These are phyloP conservation scores for Strigamia maritima DNA, from an alignment of 2,888 invertebrate species.

Conservation along the genomic window DNA sequence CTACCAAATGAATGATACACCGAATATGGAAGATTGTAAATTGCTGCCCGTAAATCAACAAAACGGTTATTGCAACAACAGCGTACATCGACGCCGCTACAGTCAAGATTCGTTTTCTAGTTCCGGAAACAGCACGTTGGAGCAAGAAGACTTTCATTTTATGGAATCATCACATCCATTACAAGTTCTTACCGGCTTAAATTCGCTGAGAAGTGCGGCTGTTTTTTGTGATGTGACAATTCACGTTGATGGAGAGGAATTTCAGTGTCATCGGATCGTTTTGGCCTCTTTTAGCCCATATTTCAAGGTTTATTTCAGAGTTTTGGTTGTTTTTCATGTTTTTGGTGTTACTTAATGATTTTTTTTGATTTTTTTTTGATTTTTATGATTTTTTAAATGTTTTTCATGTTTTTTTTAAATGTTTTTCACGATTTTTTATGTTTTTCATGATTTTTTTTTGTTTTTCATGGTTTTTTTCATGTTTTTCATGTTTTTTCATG, in stretches of 20 bases:
- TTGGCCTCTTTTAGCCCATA: slow-evolving; percentile 55
- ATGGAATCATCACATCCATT: slow-evolving; percentile 50
- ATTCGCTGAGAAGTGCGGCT: slow-evolving; percentile 49
- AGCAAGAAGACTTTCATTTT: slow-evolving; percentile 51
- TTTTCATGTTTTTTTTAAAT: slow-evolving; percentile 48
- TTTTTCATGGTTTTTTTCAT: too few species aligned
- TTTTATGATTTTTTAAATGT: slow-evolving; percentile 48
- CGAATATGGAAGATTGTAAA: not conserved
- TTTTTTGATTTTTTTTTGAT: not conserved
- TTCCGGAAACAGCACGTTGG: slow-evolving; percentile 43
- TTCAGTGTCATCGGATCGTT: slow-evolving; percentile 53
- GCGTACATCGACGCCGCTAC: not conserved
- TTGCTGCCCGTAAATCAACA: not conserved
- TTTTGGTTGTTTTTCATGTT: too few species aligned
- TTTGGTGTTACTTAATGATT: not conserved
- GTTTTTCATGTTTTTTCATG: too few species aligned
- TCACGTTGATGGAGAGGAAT: slow-evolving; percentile 52
- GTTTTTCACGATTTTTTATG: too few species aligned
- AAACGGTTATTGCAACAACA: not conserved
- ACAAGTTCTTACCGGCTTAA: slow-evolving; percentile 51
- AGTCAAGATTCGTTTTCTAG: slow-evolving; percentile 43
- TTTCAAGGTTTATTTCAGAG: too few species aligned
- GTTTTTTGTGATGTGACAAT: slow-evolving; percentile 55
- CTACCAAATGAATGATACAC: not conserved
- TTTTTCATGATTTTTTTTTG: too few species aligned